phyloP scores from a whole-genome alignment of 1,140 invertebrate species.

The Lethocerus indicus region DNA sequence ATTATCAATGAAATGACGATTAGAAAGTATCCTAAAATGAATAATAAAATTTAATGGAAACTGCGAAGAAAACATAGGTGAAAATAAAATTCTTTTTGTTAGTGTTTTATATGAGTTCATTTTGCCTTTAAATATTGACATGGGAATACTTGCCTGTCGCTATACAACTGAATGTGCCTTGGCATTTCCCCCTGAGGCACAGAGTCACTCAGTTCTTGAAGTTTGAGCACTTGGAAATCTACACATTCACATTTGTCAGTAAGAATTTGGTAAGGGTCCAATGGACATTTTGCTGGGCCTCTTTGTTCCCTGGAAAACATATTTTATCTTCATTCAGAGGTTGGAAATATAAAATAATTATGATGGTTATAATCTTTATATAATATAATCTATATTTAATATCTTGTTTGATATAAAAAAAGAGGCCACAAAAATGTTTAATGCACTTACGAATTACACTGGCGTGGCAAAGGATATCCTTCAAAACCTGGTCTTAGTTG shows the following conservation, averaged over 20 bases:
- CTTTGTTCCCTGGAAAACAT: constrained; percentile 82
- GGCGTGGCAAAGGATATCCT: constrained; percentile 89
- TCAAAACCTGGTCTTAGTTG: constrained; percentile 88
- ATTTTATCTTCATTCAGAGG: too few species aligned
- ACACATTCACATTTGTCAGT: constrained; percentile 96
- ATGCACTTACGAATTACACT: constrained; percentile 68
- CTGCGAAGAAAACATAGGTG: too few species aligned
- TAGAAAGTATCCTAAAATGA: too few species aligned
- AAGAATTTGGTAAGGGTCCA: constrained; percentile 96
- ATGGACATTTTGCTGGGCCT: constrained; percentile 75
- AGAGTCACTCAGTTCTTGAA: constrained; percentile 92
- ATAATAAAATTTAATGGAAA: too few species aligned
- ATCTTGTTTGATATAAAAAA: constrained; percentile 17
- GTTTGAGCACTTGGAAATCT: constrained; percentile 80
- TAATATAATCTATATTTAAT: too few species aligned
- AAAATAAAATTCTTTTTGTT: too few species aligned
- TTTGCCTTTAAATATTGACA: too few species aligned
- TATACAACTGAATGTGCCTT: constrained; percentile 86
- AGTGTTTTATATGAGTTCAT: too few species aligned
- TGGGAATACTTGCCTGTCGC: too few species aligned
- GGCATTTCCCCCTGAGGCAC: constrained; percentile 98
- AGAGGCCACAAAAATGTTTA: constrained; percentile 6
- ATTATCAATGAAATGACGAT: too few species aligned
- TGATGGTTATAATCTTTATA: too few species aligned
- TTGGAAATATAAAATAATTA: too few species aligned